These are phyloP conservation scores for Smittia sp. DNA, from an alignment of 2,888 invertebrate genomes.

Conservation along the genomic window DNA sequence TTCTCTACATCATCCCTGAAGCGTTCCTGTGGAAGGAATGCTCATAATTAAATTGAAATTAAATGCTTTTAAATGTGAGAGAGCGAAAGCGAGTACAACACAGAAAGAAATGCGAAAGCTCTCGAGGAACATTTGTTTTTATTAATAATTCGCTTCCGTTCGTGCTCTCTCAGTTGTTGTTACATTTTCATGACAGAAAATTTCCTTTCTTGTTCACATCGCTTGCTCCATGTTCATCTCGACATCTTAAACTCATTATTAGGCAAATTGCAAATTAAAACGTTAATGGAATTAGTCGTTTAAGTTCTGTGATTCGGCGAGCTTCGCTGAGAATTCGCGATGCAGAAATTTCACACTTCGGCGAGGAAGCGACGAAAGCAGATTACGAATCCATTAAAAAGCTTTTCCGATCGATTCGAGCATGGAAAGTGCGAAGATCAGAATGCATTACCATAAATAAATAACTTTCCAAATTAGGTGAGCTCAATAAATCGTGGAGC, in stretches of 20 bases:
- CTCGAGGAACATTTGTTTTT: conserved; percentile 15
- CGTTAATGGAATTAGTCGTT: too few species aligned
- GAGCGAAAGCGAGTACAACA: too few species aligned
- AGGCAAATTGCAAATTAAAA: not conserved
- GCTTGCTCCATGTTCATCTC: not conserved
- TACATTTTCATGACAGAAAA: not conserved
- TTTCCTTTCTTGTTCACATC: not conserved
- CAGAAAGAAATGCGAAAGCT: not conserved
- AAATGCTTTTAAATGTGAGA: conserved; percentile 20
- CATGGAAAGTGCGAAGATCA: too few species aligned
- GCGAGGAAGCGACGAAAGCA: too few species aligned
- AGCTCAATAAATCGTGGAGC: too few species aligned
- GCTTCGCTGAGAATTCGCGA: too few species aligned
- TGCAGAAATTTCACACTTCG: too few species aligned
- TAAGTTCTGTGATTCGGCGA: too few species aligned
- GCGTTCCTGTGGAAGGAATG: not conserved
- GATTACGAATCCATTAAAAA: too few species aligned
- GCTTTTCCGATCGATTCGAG: too few species aligned
- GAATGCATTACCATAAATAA: too few species aligned
- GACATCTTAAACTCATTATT: conserved; percentile 1
- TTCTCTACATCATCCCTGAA: not conserved
- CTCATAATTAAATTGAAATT: conserved; percentile 20
- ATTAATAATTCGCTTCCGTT: conserved; percentile 6
- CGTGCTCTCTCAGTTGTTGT: not conserved
- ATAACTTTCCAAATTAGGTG: too few species aligned